Base-by-base conservation (phyloP, 1,140 invertebrate genomes). In the Lordiphosa mommai region DNA sequence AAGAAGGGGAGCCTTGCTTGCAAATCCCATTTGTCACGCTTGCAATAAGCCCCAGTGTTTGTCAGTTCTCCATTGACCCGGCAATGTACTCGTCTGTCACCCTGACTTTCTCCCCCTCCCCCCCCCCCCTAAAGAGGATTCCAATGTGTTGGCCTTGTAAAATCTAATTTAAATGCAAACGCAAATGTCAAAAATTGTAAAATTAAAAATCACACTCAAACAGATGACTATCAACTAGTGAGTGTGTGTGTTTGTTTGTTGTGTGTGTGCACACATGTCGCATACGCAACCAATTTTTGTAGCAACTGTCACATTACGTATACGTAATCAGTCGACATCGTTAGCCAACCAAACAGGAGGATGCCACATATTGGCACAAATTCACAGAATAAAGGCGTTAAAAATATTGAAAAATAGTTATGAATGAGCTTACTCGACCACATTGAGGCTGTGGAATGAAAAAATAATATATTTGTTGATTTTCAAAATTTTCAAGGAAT, bases 141-240 rank as follows among this genome's bases (percentile, higher is more conserved):
- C 49, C 44, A 50, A 67, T 67, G 38, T 58, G 55, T 51, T 61
- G 60, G 52, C 52, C 53, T 56, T 40, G 79, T 70, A 82, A 85
- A 82, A 82, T 85, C 77, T 84, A 82, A 82, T 82, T 84, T 82
- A 82, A 82, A 82, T 82, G 76, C 76, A 82, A 82, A 82, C 55
- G 56, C 68, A 85, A 82, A 82, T 85, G 79, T 82, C 79, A 82
- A 82, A 74, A 85, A 72, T 77, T 85, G 77, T 82, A 69, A 74
- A 82, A 82, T 84, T 82, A 84, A 82, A 82, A 82, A 84, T 82
- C 77, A 82, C 68, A 82, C 60, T 34, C 57, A 40, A 27, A 44
- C 38, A 64, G 43, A 38, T 49, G 27, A 16, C 32, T 57, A 33
- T 53, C 33, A 76, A 80, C 69, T 69, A 79, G 61, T 61, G 3